Evolutionary conservation across 2,797 vertebrate species (phyloP).

Genomic region (Sebastes hubbsi): DNA sequence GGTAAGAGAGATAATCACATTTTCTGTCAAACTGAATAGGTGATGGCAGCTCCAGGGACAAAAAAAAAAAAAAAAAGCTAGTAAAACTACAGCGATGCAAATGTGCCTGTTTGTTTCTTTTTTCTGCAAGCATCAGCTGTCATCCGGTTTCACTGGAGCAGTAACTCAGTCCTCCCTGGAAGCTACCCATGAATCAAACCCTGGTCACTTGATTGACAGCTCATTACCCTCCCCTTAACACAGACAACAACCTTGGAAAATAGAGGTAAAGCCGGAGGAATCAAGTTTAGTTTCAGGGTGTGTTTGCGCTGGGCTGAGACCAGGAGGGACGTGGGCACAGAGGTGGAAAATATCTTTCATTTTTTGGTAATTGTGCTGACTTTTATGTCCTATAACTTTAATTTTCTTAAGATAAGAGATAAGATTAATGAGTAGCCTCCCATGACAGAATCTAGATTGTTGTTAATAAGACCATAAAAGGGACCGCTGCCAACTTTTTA

Average conservation of each 20-base stretch:
- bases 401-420: slow-evolving; percentile 42
- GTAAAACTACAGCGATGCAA: slow-evolving; percentile 45
- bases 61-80: neutral
- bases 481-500: slow-evolving; percentile 8
- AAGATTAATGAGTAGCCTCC: slow-evolving; percentile 44
- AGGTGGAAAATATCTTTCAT: slow-evolving; percentile 2
- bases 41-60: slow-evolving; percentile 44
- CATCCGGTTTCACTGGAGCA: slow-evolving; percentile 44
- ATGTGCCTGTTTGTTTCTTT: slow-evolving; percentile 63
- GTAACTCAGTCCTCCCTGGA: slow-evolving; percentile 48
- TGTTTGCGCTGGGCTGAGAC: neutral
- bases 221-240: slow-evolving; percentile 69
- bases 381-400: slow-evolving; percentile 34
- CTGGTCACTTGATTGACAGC: slow-evolving; percentile 66
- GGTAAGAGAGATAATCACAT: slow-evolving; percentile 59
- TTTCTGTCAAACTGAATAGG: slow-evolving; percentile 64
- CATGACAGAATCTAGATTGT: slow-evolving; percentile 23
- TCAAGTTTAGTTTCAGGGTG: neutral
- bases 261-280: slow-evolving; percentile 8
- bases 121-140: slow-evolving; percentile 62
- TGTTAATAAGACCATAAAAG: slow-evolving; percentile 36
- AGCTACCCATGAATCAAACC: slow-evolving; percentile 57
- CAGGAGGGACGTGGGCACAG: neutral
- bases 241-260: slow-evolving; percentile 67
- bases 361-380: neutral